Conservation (phyloP, 1,140 invertebrate genomes). For the Halesus radiatus region DNA sequence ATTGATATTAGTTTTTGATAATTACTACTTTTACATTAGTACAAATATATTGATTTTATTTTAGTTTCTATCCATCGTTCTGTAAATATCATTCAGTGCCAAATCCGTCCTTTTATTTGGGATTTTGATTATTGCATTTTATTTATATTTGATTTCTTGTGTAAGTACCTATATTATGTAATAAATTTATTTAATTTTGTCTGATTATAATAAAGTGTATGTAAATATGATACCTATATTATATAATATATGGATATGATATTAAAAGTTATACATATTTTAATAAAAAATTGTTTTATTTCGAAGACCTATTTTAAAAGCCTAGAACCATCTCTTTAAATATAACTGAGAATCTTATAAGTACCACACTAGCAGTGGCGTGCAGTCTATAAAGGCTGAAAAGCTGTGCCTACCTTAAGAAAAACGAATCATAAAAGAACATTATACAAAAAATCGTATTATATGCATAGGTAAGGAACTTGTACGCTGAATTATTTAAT, state of each 20-base stretch:
- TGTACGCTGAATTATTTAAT: too few relatives aligned
- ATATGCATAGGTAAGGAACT: too few relatives aligned
- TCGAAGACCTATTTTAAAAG: too few relatives aligned
- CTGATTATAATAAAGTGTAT: conserved; percentile 6
- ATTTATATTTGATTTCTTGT: conserved; percentile 11
- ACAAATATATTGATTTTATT: conserved; percentile 6
- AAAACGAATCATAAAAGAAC: too few relatives aligned
- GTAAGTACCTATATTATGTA: conserved; percentile 18
- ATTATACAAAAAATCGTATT: too few relatives aligned
- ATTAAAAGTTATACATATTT: neutral
- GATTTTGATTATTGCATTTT: conserved; percentile 29
- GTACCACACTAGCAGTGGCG: too few relatives aligned
- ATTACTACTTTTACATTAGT: neutral
- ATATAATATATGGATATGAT: neutral
- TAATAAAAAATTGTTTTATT: too few relatives aligned
- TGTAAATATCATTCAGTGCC: conserved; percentile 37
- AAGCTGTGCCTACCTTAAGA: too few relatives aligned
- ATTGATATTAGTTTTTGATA: conserved; percentile 1
- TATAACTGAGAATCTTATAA: too few relatives aligned
- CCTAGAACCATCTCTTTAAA: too few relatives aligned
- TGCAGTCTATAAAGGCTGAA: too few relatives aligned
- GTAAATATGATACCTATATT: neutral
- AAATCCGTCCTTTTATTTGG: conserved; percentile 38
- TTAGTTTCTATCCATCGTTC: neutral
- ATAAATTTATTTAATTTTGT: conserved; percentile 21